Evolutionary conservation across 2,797 vertebrate genomes (phyloP), one percentile per base, ranked within the genome.

Genomic region (Agapornis canus): DNA sequence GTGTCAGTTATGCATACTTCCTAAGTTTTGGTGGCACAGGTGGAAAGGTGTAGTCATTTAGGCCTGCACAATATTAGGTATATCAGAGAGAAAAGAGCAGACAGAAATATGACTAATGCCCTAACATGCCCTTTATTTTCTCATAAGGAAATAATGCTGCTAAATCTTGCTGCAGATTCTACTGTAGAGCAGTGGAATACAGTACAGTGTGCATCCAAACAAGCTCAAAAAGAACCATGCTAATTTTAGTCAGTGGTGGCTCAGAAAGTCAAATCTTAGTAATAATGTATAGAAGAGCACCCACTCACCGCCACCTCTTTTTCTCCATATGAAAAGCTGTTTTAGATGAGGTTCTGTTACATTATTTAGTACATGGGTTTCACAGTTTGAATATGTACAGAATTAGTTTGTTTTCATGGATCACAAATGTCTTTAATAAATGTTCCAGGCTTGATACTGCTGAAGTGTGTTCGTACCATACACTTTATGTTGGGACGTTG

Each of bases 361-460:
- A 52, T 51, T 80, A 0, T 59, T 95, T 79, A 60, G 43, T 66
- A 45, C 26, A 45, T 75, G 47, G 51, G 92, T 63, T 77, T 93
- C 51, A 25, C 27, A 14, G 26, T 70, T 94, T 47, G 75, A 86
- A 12, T 86, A 70, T 19, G 13, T 73, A 27, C 37, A 18, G 68
- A 82, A 82, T 94, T 80, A 68, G n/a, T 85, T 94, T 96, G 78
- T 89, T 97, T 95, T 93, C 48, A 37, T 68, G 18, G 64, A 54
- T 57, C 5, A 8, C 45, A 65, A 92, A 91, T 94, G 57, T 94
- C 94, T 96, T 96, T 63, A 88, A 83, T 93, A 96, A 90, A 89
- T 91, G 84, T 79, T 90, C 42, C 20, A 63, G 43, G 14, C 57
- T 81, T 88, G 61, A 78, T 88, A n/a, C 59, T 81, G n/a, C 85